phyloP scores from a whole-genome alignment of 1,140 invertebrate genomes.

The Eupristina koningsbergeri region DNA sequence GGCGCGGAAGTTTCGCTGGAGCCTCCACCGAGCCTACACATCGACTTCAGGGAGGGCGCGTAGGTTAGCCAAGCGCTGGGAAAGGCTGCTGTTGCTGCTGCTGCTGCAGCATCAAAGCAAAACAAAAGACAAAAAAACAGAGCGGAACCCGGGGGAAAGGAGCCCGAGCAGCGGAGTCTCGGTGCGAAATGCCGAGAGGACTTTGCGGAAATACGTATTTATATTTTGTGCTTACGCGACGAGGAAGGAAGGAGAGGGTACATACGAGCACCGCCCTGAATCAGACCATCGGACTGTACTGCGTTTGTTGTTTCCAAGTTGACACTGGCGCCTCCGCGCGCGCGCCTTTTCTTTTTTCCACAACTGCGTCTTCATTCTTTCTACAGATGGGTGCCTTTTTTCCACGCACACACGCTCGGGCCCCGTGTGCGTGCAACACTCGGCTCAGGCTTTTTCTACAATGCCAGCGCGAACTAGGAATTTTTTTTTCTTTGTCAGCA shows the following conservation, averaged over 20 bases:
- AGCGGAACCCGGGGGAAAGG: not conserved
- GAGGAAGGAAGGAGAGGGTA: not conserved
- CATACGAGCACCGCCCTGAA: not conserved
- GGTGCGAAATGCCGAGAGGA: not conserved
- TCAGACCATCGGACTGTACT: not conserved
- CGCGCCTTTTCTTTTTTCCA: not conserved
- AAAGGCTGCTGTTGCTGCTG: not conserved
- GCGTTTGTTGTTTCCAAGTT: not conserved
- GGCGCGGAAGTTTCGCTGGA: no score
- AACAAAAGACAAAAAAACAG: not conserved
- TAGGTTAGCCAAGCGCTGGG: not conserved
- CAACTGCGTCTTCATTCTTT: not conserved
- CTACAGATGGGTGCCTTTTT: not conserved
- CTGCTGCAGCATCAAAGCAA: not conserved
- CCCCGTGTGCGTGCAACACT: not conserved
- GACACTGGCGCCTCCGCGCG: not conserved
- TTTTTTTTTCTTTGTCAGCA: no score
- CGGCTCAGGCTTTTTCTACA: not conserved
- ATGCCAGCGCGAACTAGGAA: not conserved
- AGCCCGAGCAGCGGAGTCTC: not conserved
- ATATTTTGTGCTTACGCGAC: not conserved
- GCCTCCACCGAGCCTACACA: no score
- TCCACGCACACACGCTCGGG: no score
- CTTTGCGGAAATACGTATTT: not conserved
- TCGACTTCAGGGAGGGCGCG: not conserved